These are phyloP conservation scores for Linurgus olivaceus DNA, from an alignment of 2,797 vertebrate species.

Conservation along the genomic window DNA sequence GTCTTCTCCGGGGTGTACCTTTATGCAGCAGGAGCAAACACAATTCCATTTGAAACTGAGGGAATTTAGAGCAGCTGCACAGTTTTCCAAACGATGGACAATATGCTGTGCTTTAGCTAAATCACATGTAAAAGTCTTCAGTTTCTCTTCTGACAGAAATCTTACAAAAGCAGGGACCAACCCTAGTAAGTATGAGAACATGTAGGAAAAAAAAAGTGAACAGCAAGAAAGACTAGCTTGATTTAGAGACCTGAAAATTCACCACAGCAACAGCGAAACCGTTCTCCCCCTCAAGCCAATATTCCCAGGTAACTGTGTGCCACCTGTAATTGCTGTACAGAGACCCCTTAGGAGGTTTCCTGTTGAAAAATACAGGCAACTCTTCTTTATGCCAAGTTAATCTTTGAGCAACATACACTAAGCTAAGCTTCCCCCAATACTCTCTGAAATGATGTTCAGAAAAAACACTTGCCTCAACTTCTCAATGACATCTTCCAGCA, in stretches of 20 bases:
- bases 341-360: not conserved
- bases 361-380: not conserved
- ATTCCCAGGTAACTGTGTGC: not conserved
- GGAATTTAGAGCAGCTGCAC: not conserved
- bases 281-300: not conserved
- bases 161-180: not conserved
- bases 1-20: slow-evolving; percentile 83
- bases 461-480: slow-evolving; percentile 81
- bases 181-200: not conserved
- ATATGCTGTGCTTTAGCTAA: not conserved
- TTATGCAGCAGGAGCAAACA: not conserved
- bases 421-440: not conserved
- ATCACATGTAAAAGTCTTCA: not conserved
- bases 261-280: not conserved
- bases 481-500: slow-evolving; percentile 93
- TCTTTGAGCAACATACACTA: not conserved
- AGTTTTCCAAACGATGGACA: not conserved
- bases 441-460: not conserved
- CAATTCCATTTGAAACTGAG: not conserved
- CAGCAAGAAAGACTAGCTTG: not conserved
- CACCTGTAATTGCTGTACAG: not conserved
- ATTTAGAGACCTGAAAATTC: not conserved
- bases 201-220: not conserved
- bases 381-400: not conserved
- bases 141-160: not conserved